phyloP scores from a whole-genome alignment of 2,113 vertebrate species.

The Perca schrenkii region DNA sequence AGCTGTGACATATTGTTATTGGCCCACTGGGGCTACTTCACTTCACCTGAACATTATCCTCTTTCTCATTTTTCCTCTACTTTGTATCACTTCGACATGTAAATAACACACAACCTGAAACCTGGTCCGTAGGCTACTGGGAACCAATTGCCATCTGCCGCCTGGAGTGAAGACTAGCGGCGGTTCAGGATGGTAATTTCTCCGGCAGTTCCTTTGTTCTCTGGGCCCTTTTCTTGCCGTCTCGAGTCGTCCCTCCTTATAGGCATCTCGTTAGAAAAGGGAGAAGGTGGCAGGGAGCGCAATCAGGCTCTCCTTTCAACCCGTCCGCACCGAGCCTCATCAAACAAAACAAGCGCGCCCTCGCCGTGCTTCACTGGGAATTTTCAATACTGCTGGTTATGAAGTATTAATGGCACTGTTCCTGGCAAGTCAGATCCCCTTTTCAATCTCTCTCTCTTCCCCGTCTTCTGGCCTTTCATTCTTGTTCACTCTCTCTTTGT shows the following conservation, averaged over 20 bases:
- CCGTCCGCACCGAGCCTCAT: constrained; percentile 63
- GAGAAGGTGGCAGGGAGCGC: constrained; percentile 48
- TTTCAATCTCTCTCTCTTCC: constrained; percentile 44
- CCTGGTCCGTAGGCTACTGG: constrained; percentile 38
- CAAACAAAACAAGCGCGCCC: constrained; percentile 66
- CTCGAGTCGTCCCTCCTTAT: constrained; percentile 56
- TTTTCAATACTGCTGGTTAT: constrained; percentile 76
- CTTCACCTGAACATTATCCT: not conserved
- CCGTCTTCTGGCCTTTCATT: constrained; percentile 43
- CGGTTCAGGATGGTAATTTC: constrained; percentile 47
- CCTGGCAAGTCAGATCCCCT: constrained; percentile 62
- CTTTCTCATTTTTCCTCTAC: not conserved
- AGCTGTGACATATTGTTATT: constrained; percentile 14
- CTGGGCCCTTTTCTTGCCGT: constrained; percentile 41
- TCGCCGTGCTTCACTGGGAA: constrained; percentile 69
- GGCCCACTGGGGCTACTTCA: constrained; percentile 2
- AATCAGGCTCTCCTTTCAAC: constrained; percentile 68
- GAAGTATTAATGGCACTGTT: constrained; percentile 80
- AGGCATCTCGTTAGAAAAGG: constrained; percentile 70
- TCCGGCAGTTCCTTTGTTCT: constrained; percentile 58
- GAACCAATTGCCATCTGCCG: constrained; percentile 47
- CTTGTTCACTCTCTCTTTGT: constrained; percentile 60
- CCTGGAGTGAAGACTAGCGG: constrained; percentile 18
- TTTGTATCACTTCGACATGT: constrained; percentile 40
- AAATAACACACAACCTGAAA: constrained; percentile 28